Evolutionary conservation across 2,888 invertebrate genomes (phyloP).

Genomic region (Sinopyrophorus schimmeli): DNA sequence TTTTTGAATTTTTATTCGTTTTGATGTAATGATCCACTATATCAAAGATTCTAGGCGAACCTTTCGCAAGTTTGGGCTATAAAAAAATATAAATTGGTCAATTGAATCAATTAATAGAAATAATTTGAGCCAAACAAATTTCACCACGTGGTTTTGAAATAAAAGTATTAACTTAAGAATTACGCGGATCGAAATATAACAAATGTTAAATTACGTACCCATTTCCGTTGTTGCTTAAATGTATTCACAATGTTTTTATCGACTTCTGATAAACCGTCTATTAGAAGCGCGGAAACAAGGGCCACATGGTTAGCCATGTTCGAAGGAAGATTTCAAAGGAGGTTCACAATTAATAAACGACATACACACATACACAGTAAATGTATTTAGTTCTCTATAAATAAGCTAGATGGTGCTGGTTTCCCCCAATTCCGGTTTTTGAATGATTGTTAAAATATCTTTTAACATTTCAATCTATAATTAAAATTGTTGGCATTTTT

Average conservation of each 20-base stretch:
- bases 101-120: conserved; percentile 1
- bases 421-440: no score
- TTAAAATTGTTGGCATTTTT: no score
- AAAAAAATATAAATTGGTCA: conserved; percentile 46
- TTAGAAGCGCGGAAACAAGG: conserved; percentile 62
- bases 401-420: no score
- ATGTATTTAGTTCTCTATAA: no score
- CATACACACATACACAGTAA: no score
- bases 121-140: neutral
- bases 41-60: conserved; percentile 66
- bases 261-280: conserved; percentile 66
- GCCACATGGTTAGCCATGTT: conserved; percentile 55
- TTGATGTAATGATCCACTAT: conserved; percentile 63
- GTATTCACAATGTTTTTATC: conserved; percentile 68
- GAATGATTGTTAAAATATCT: no score
- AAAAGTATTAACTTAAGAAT: conserved; percentile 1
- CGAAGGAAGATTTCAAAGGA: no score
- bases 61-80: conserved; percentile 67
- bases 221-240: conserved; percentile 10
- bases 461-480: no score
- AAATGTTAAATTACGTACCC: conserved; percentile 4
- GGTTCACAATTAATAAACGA: no score
- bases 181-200: no score
- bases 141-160: conserved; percentile 26
- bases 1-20: conserved; percentile 56